A percentile compares a stretch with the other conserved stretches of the same genome.
Conservation (phyloP, 1,140 invertebrate genomes). For the Lucilia sericata region DNA sequence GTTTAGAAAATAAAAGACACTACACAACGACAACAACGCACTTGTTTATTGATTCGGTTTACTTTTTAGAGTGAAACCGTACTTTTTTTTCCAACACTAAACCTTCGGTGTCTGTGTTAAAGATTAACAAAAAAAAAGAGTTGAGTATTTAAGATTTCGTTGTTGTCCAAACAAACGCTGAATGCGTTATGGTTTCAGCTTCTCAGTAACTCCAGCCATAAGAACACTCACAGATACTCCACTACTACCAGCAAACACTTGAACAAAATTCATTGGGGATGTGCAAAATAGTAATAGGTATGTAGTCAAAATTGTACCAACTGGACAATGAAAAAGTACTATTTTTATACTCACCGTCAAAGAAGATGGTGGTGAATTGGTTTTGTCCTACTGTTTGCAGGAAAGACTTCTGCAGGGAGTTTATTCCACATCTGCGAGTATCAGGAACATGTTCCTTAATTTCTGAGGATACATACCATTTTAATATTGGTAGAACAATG, state of each 20-base stretch:
- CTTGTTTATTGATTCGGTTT: background rate
- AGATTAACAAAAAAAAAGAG: background rate
- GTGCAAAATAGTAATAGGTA: no score
- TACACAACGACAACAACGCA: background rate
- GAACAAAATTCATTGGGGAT: no score
- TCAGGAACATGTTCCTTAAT: no score
- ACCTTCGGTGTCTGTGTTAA: background rate
- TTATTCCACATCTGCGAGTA: no score
- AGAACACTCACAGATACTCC: conserved; percentile 18
- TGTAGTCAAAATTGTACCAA: background rate
- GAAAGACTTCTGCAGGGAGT: no score
- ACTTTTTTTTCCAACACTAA: background rate
- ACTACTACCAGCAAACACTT: background rate
- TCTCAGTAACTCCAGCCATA: conserved; percentile 30
- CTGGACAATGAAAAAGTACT: background rate
- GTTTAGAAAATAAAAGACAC: no score
- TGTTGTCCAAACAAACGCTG: conserved; percentile 31
- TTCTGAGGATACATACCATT: no score
- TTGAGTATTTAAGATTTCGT: conserved; percentile 12
- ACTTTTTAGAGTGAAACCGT: background rate
- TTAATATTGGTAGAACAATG: no score
- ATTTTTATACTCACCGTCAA: background rate
- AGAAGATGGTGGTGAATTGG: no score
- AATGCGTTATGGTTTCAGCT: conserved; percentile 24
- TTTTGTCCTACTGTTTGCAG: no score